Evolutionary conservation across 2,888 invertebrate species (phyloP).

Genomic region (Macropis europaea): DNA sequence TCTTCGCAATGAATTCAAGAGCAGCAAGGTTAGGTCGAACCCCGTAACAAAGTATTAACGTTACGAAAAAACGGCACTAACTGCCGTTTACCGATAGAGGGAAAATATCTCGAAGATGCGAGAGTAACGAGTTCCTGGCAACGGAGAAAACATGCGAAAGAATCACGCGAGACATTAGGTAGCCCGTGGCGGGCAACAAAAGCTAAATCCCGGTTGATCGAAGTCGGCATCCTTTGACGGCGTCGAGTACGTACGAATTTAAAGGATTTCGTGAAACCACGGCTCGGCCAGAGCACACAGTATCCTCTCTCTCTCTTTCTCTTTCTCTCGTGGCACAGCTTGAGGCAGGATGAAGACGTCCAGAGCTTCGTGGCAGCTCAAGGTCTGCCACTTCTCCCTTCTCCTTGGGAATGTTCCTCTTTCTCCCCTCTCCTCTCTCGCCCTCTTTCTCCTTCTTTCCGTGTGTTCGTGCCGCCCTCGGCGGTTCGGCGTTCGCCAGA

Average conservation of each 20-base stretch:
- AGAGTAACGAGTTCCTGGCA: not conserved
- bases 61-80: no score
- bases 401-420: constrained; percentile 61
- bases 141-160: constrained; percentile 20
- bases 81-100: no score
- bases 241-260: constrained; percentile 60
- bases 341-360: constrained; percentile 79
- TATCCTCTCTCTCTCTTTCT: constrained; percentile 43
- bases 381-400: constrained; percentile 77
- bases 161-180: constrained; percentile 44
- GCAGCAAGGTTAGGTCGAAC: constrained; percentile 26
- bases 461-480: constrained; percentile 36
- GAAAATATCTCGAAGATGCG: not conserved
- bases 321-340: constrained; percentile 67
- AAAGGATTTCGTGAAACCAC: constrained; percentile 66
- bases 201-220: constrained; percentile 50
- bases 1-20: no score
- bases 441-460: constrained; percentile 8
- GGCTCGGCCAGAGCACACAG: constrained; percentile 30
- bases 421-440: constrained; percentile 32
- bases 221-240: constrained; percentile 59
- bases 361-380: constrained; percentile 79
- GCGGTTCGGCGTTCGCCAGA: constrained; percentile 49
- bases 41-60: not conserved
- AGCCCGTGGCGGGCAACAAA: constrained; percentile 48